phyloP scores from a whole-genome alignment of 2,888 invertebrate species.

The Lasioglossum malachurum region DNA sequence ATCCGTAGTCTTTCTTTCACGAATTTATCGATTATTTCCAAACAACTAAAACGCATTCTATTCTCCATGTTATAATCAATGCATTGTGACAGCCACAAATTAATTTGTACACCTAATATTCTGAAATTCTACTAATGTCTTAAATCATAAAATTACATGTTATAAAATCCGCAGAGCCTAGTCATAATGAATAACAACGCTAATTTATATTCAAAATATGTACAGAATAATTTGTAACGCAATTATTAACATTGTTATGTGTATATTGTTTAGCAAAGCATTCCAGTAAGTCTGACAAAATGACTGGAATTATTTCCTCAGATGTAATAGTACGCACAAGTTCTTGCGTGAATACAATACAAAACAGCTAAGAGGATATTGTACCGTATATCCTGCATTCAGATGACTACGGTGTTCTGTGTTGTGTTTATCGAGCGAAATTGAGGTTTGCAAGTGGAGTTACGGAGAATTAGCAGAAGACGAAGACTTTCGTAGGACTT shows the following conservation, averaged over 20 bases:
- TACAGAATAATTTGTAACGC: background rate
- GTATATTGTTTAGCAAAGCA: background rate
- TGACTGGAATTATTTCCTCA: background rate
- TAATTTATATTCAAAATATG: background rate
- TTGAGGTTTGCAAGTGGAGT: conserved; percentile 3
- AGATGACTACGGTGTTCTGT: background rate
- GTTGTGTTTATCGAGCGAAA: background rate
- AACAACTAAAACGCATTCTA: no score
- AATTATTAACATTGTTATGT: background rate
- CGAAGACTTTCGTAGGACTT: conserved; percentile 5
- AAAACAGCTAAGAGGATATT: conserved; percentile 3
- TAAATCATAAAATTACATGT: no score
- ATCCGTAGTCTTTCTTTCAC: no score
- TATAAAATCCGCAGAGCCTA: no score
- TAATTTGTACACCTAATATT: no score
- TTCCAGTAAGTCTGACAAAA: no score
- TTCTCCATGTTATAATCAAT: no score
- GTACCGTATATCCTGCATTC: background rate
- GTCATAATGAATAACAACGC: no score
- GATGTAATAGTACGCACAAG: background rate
- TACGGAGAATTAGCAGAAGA: background rate
- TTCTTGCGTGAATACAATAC: background rate
- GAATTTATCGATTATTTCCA: no score
- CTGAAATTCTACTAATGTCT: no score
- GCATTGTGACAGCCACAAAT: no score